Evolutionary conservation across 2,888 invertebrate species (phyloP), one percentile per base, ranked within the genome.

Genomic region (Rhingia rostrata): DNA sequence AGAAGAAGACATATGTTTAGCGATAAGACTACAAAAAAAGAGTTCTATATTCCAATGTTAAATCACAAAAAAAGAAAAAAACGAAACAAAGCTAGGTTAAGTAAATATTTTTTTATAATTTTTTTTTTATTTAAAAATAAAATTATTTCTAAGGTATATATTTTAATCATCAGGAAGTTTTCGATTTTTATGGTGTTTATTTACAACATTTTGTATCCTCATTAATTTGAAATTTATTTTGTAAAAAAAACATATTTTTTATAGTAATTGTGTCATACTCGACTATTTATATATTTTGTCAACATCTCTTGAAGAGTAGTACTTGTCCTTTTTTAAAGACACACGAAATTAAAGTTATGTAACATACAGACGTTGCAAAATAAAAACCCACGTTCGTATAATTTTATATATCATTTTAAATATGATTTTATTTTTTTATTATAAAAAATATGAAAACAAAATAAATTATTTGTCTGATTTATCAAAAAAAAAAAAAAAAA

Each of bases 21-120:
- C 47, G 41, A 43, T 75, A 61, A 81, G 75, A 70, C 41, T 39
- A 51, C 4, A 70, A 22, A 22, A n/a, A 22, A 41, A 81, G 81
- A 75, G 74, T 51, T 75, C 64, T 77, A 77, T 82, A 75, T 82
- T 66, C 43, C 77, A 77, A 82, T 77, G 82, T 82, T 82, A 72
- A 77, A 41, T 22, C 22, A 7, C 10, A 61, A 47, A 35, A 43
- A 47, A 51, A 41, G 53, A 53, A 10, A 37, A 39, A 77, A 53
- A 9, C 49, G 22, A 49, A 49, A 49, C 10, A 49, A 70, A 70
- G 43, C 12, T 60, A 72, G 63, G 7, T 30, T 49, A 49, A 49
- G 49, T 49, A 49, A 9, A 33, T 6, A 30, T 22, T n/a, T 49
- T 49, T 63, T 30, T 9, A 30, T 4, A 30, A 37, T 30, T 63